These are phyloP conservation scores for Caretta caretta DNA, from an alignment of 2,113 vertebrate genomes.

Conservation along the genomic window DNA sequence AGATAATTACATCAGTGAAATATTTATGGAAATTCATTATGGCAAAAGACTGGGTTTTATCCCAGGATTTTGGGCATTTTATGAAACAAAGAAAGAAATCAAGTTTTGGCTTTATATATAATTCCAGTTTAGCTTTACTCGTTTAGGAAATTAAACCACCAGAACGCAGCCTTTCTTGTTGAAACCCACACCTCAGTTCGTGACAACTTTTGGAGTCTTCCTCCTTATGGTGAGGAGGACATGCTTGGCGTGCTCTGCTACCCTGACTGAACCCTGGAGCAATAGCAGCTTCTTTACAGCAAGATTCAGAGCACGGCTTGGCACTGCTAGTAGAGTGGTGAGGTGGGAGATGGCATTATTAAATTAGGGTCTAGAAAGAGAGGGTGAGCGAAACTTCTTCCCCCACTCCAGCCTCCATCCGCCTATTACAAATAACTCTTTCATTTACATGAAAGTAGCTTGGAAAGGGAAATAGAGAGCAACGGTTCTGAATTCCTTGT, in stretches of 20 bases:
- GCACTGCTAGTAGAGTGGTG: background rate
- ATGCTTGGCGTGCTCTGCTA: background rate
- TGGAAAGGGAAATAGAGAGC: background rate
- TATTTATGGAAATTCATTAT: constrained; percentile 77
- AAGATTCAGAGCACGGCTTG: background rate
- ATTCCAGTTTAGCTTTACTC: background rate
- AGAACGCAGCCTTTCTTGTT: too few relatives aligned
- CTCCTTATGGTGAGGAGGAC: background rate
- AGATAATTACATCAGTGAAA: constrained; percentile 77
- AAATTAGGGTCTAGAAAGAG: too few relatives aligned
- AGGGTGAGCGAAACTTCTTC: too few relatives aligned
- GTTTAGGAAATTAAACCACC: background rate
- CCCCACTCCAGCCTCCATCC: background rate
- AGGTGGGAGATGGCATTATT: background rate
- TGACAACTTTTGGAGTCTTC: background rate
- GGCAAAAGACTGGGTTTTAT: constrained; percentile 61
- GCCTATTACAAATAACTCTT: background rate
- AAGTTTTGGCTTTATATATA: background rate
- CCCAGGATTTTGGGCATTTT: constrained; percentile 49
- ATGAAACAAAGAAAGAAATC: constrained; percentile 14
- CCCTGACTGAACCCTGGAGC: background rate
- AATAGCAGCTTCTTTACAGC: background rate
- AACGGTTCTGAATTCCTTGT: background rate
- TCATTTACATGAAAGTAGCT: background rate
- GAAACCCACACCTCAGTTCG: background rate